A percentile compares a stretch with the other conserved stretches of the same genome.
These are phyloP conservation scores for Hyphantria cunea DNA, from an alignment of 1,140 invertebrate species.

Conservation along the genomic window DNA sequence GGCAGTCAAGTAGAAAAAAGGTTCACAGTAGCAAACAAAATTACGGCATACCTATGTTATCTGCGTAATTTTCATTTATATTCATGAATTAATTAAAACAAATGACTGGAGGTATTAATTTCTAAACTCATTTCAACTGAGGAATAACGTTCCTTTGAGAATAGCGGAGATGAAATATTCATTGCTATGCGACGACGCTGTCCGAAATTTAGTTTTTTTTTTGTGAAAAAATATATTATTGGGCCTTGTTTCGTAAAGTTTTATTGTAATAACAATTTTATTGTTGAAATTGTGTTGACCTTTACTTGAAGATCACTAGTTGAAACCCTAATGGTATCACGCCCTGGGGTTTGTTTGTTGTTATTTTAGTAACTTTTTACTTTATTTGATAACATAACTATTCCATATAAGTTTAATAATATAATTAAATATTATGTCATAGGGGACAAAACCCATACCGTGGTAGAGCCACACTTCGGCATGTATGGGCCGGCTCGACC, in stretches of 20 bases:
- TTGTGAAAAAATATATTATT: not conserved
- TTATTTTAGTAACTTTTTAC: not conserved
- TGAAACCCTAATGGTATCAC: not conserved
- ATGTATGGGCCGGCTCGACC: no score
- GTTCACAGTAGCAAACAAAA: conserved; percentile 32
- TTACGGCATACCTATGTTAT: conserved; percentile 37
- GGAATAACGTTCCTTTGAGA: conserved; percentile 37
- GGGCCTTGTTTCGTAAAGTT: conserved; percentile 14
- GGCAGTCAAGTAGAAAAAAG: conserved; percentile 27
- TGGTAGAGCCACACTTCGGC: no score
- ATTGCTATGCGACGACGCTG: conserved; percentile 14
- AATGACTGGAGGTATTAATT: conserved; percentile 53
- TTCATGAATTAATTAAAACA: conserved; percentile 57
- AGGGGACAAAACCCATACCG: no score
- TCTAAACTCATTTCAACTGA: conserved; percentile 40
- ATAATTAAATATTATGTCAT: not conserved
- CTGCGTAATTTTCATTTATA: conserved; percentile 45
- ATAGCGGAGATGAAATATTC: conserved; percentile 28
- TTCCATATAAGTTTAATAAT: no score
- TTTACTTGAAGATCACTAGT: not conserved
- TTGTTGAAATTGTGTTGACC: not conserved
- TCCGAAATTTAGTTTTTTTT: conserved; percentile 10
- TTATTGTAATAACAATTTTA: conserved; percentile 9
- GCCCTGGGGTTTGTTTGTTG: not conserved
- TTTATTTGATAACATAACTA: not conserved